A percentile compares a stretch with the other conserved stretches of the same genome.
phyloP scores from a whole-genome alignment of 2,797 vertebrate species.

The Malacoraja senta region DNA sequence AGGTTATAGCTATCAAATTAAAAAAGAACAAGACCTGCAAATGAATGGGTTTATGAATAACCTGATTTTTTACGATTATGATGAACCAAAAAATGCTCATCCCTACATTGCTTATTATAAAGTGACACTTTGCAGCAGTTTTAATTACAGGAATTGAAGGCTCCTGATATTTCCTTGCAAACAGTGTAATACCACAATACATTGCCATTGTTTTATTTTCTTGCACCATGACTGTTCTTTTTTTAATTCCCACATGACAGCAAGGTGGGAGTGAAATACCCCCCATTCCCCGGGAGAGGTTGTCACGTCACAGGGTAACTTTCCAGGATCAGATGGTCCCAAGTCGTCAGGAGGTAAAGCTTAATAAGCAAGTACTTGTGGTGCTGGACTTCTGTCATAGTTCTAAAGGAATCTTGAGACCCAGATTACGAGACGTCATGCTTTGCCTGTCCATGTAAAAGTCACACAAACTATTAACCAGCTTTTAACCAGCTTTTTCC shows the following conservation, averaged over 20 bases:
- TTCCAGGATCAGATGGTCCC: conserved; percentile 38
- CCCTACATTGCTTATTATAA: not conserved
- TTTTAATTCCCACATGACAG: conserved; percentile 38
- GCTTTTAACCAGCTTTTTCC: conserved; percentile 28
- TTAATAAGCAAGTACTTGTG: conserved; percentile 35
- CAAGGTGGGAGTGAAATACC: conserved; percentile 36
- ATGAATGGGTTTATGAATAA: not conserved
- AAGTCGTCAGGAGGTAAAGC: conserved; percentile 37
- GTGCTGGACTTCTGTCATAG: conserved; percentile 37
- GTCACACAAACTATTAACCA: not conserved
- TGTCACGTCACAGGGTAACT: conserved; percentile 38
- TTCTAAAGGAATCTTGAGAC: conserved; percentile 37
- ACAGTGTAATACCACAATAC: conserved; percentile 33
- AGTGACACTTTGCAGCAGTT: conserved; percentile 13
- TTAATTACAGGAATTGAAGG: conserved; percentile 5
- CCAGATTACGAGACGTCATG: conserved; percentile 17
- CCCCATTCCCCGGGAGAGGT: conserved; percentile 32
- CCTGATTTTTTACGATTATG: not conserved
- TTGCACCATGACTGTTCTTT: conserved; percentile 36
- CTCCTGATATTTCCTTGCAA: conserved; percentile 36
- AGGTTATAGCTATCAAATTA: not conserved
- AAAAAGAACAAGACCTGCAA: not conserved
- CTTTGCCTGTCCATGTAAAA: conserved; percentile 31
- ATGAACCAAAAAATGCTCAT: not conserved
- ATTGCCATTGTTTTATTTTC: conserved; percentile 30